These are phyloP conservation scores for Adelognathus sp. DNA, from an alignment of 2,888 invertebrate genomes.

Conservation along the genomic window DNA sequence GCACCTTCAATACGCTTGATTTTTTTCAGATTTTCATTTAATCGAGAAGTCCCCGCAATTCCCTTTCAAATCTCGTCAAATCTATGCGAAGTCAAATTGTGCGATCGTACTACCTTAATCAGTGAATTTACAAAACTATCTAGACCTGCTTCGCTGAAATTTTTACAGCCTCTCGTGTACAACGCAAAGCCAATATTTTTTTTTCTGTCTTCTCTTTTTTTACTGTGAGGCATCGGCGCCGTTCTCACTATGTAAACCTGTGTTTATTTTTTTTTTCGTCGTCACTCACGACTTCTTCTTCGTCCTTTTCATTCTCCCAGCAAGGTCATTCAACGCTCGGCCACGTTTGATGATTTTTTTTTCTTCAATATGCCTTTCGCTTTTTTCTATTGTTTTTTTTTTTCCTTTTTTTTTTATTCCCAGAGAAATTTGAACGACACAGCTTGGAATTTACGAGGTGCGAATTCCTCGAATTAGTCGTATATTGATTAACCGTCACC, in stretches of 20 bases:
- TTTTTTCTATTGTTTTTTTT: too few relatives aligned
- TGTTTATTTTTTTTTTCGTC: not conserved
- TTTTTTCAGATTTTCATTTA: too few relatives aligned
- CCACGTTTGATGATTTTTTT: not conserved
- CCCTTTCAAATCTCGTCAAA: not conserved
- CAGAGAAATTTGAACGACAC: slow-evolving; percentile 13
- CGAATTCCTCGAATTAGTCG: slow-evolving; percentile 20
- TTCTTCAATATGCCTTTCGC: not conserved
- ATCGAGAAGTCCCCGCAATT: too few relatives aligned
- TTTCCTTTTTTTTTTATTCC: not conserved
- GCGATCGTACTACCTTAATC: too few relatives aligned
- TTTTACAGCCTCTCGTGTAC: slow-evolving; percentile 14
- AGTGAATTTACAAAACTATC: too few relatives aligned
- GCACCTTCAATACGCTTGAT: too few relatives aligned
- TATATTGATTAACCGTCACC: slow-evolving; percentile 36
- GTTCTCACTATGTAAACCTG: slow-evolving; percentile 7
- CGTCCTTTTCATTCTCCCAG: not conserved
- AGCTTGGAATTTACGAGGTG: slow-evolving; percentile 35
- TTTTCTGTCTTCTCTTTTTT: not conserved
- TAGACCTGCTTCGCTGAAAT: slow-evolving; percentile 22
- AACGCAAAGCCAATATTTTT: slow-evolving; percentile 1
- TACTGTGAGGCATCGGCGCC: not conserved
- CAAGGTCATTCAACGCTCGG: slow-evolving; percentile 17
- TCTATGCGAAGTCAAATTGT: not conserved
- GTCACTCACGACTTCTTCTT: not conserved